phyloP scores from a whole-genome alignment of 2,113 vertebrate species.

The Xenopus laevis region DNA sequence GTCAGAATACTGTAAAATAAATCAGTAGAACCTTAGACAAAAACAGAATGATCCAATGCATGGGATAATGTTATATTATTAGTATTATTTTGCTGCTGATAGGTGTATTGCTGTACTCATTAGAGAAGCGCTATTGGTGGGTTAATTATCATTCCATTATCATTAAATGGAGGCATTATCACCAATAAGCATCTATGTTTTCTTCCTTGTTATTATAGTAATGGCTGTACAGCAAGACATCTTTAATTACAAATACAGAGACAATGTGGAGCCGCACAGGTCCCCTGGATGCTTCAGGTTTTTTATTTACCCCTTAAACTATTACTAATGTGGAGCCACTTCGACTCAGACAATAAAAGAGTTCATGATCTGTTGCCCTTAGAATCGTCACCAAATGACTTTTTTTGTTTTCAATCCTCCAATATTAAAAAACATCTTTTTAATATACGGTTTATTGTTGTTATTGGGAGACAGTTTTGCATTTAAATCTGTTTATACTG shows the following conservation, averaged over 20 bases:
- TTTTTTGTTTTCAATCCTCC: too few species aligned
- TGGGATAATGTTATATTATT: background rate
- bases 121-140: conserved; percentile 5
- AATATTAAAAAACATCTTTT: background rate
- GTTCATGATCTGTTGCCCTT: background rate
- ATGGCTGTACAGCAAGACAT: background rate
- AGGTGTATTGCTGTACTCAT: background rate
- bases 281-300: background rate
- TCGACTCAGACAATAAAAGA: background rate
- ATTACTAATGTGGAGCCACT: background rate
- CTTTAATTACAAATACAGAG: background rate
- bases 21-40: background rate
- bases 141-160: conserved; percentile 28
- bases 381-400: background rate
- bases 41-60: background rate
- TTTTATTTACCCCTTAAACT: background rate
- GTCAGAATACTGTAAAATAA: too few species aligned
- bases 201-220: conserved; percentile 9
- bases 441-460: background rate
- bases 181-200: conserved; percentile 7
- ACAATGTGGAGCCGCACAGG: background rate
- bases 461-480: background rate
- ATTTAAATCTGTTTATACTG: background rate
- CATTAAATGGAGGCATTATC: conserved; percentile 1
- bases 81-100: background rate